Evolutionary conservation across 2,113 vertebrate genomes (phyloP).

Genomic region (Coptodon bakossiorum): DNA sequence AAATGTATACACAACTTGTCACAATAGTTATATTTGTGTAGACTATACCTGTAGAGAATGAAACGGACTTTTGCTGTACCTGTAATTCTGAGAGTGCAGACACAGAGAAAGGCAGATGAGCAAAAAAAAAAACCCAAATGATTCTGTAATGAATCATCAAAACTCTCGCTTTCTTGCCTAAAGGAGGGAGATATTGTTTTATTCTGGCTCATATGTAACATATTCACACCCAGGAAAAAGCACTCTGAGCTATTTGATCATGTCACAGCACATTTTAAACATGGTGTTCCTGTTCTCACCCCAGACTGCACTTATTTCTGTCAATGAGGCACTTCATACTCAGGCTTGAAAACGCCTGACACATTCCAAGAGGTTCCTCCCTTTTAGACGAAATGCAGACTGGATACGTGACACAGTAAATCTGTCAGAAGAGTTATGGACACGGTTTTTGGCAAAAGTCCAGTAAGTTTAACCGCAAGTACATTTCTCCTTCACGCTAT

Average conservation of each 20-base stretch:
- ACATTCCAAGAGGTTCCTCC: background rate
- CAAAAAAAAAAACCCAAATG: background rate
- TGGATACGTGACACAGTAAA: background rate
- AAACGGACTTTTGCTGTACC: fast-evolving
- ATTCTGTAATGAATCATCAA: background rate
- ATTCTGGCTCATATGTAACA: background rate
- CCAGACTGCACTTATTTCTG: background rate
- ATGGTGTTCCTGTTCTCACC: background rate
- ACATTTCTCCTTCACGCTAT: background rate
- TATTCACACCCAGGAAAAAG: slow-evolving; percentile 10
- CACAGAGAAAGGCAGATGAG: background rate
- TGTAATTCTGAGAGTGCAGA: background rate
- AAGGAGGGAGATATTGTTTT: background rate
- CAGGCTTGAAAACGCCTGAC: background rate
- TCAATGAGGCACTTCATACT: background rate
- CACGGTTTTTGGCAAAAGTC: background rate
- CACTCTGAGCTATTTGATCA: background rate
- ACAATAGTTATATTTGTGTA: background rate
- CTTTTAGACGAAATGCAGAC: background rate
- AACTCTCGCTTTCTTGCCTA: background rate
- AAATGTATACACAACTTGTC: background rate
- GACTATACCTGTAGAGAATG: background rate
- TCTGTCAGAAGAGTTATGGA: background rate
- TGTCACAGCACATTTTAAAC: background rate
- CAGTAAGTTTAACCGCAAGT: background rate